Evolutionary conservation across 2,113 vertebrate species (phyloP).

Genomic region (Silurus glanis): DNA sequence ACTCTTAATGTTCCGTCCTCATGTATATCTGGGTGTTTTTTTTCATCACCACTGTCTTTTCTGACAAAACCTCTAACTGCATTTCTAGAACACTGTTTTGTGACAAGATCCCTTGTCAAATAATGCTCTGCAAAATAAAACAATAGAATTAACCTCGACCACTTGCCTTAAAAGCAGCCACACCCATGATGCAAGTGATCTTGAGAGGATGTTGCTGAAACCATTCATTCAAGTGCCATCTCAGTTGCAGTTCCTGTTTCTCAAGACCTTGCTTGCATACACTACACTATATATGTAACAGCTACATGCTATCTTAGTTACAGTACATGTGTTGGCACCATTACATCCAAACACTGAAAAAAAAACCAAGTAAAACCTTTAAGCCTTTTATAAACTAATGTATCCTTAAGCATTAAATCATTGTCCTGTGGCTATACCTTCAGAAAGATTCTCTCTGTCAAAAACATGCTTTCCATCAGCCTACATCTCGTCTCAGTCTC

Average conservation of each 20-base stretch:
- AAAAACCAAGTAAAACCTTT: not conserved
- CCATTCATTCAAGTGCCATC: not conserved
- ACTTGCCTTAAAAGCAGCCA: not conserved
- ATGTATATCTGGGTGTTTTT: not conserved
- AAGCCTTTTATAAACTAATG: not conserved
- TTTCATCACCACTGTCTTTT: not conserved
- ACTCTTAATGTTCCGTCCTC: not conserved
- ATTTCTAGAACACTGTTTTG: not conserved
- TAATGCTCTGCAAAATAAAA: not conserved
- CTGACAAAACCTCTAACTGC: not conserved
- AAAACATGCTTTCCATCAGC: constrained; percentile 16
- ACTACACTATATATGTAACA: not conserved
- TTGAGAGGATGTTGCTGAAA: not conserved
- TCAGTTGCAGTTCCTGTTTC: not conserved
- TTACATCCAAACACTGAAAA: not conserved
- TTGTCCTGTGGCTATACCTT: not conserved
- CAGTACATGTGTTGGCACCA: not conserved
- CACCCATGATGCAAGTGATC: not conserved
- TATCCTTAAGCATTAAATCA: not conserved
- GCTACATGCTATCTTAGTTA: not conserved
- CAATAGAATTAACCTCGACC: not conserved
- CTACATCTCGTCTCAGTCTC: not conserved
- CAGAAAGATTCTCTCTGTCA: not conserved
- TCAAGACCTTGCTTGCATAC: not conserved
- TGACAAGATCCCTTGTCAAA: not conserved